Conservation (phyloP, 2,797 vertebrate genomes). For the Gallinago solitaria region DNA sequence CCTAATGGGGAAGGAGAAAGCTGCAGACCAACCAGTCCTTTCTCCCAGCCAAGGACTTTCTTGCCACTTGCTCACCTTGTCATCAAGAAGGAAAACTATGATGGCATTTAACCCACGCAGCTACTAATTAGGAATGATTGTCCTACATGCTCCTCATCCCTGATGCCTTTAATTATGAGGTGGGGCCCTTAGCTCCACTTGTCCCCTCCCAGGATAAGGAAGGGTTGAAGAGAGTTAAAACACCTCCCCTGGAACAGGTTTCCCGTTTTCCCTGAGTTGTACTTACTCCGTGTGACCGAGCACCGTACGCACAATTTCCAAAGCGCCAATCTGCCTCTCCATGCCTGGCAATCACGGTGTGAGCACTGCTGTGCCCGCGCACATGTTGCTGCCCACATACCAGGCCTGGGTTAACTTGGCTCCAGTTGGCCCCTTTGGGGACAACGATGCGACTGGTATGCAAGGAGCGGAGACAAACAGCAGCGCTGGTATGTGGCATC, state of each 20-base stretch:
- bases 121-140: not conserved
- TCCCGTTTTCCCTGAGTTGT: not conserved
- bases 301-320: not conserved
- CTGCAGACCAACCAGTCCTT: not conserved
- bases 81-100: not conserved
- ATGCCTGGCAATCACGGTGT: accelerated
- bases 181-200: not conserved
- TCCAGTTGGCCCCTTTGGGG: not conserved
- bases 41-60: not conserved
- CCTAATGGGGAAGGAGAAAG: not conserved
- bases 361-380: not conserved
- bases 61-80: not conserved
- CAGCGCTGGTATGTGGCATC: not conserved
- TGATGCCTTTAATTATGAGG: constrained; percentile 16
- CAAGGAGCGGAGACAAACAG: not conserved
- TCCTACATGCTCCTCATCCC: not conserved
- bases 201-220: not conserved
- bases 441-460: accelerated
- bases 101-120: not conserved
- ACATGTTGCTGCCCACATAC: not conserved
- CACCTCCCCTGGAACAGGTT: not conserved
- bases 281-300: not conserved
- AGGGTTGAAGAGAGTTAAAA: not conserved
- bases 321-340: not conserved
- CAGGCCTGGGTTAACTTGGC: not conserved